Percentiles rank a stretch among this genome's conserved stretches.
Evolutionary conservation across 1,140 invertebrate genomes (phyloP).

Genomic region (Papilio dardanus): DNA sequence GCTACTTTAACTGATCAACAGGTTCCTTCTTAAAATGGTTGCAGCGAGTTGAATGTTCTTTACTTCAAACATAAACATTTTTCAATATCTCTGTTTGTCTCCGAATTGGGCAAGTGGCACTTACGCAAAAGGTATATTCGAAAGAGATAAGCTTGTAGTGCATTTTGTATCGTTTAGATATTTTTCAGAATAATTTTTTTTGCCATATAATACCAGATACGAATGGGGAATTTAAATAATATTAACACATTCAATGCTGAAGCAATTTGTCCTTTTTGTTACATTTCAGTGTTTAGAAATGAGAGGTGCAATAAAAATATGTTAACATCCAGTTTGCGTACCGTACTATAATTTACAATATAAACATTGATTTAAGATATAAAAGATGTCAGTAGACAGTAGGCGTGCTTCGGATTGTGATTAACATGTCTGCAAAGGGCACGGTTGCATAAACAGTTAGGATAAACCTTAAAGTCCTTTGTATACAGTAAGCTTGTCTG

Average conservation of each 20-base stretch:
- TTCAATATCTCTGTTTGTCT: background rate
- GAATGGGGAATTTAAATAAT: too few relatives aligned
- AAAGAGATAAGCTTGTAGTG: background rate
- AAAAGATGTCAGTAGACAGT: conserved; percentile 12
- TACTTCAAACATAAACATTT: conserved; percentile 2
- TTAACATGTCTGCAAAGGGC: conserved; percentile 33
- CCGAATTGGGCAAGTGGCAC: background rate
- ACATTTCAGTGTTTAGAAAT: background rate
- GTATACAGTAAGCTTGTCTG: too few relatives aligned
- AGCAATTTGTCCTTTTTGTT: background rate
- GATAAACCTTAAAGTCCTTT: too few relatives aligned
- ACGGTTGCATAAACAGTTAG: conserved; percentile 38
- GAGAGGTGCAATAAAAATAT: background rate
- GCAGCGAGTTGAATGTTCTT: conserved; percentile 7
- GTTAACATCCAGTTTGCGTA: background rate
- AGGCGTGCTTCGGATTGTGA: background rate
- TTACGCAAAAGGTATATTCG: background rate
- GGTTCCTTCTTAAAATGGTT: conserved; percentile 23
- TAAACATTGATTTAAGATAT: conserved; percentile 2
- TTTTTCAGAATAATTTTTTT: background rate
- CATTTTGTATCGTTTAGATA: background rate
- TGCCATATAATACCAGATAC: background rate
- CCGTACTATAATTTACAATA: background rate
- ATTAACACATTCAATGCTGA: background rate
- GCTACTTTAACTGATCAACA: conserved; percentile 34